Conservation (phyloP, 1,140 invertebrate species). For the Tetranychus cinnabarinus region DNA sequence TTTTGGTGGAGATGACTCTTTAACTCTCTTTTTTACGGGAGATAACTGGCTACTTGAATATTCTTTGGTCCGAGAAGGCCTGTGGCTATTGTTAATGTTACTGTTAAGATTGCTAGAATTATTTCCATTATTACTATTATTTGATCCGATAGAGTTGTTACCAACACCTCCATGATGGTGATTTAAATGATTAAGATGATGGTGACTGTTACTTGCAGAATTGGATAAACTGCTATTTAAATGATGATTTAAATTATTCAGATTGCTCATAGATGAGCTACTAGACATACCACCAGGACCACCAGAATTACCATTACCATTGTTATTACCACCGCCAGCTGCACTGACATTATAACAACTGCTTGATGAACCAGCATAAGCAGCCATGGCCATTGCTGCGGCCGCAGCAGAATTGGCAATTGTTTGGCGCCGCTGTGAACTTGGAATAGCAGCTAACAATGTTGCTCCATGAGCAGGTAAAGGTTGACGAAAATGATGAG, state of each 20-base stretch:
- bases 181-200: background rate
- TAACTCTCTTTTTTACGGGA: slow-evolving; percentile 91
- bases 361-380: background rate
- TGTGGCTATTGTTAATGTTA: background rate
- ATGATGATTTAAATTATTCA: background rate
- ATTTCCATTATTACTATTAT: background rate
- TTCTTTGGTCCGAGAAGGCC: background rate
- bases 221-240: background rate
- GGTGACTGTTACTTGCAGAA: background rate
- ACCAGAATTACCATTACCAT: background rate
- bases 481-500: background rate
- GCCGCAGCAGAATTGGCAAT: background rate
- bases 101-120: background rate
- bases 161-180: background rate
- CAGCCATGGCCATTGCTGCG: slow-evolving; percentile 1
- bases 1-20: slow-evolving; percentile 72
- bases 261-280: background rate
- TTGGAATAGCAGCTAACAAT: slow-evolving; percentile 1
- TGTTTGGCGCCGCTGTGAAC: background rate
- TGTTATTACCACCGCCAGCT: no score
- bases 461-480: slow-evolving; percentile 3
- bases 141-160: background rate
- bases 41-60: slow-evolving; percentile 38
- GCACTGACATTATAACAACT: background rate
- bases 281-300: background rate